A percentile compares a stretch with the other conserved stretches of the same genome.
Conservation (phyloP, 2,113 vertebrate species). For the Prochilodus magdalenae region DNA sequence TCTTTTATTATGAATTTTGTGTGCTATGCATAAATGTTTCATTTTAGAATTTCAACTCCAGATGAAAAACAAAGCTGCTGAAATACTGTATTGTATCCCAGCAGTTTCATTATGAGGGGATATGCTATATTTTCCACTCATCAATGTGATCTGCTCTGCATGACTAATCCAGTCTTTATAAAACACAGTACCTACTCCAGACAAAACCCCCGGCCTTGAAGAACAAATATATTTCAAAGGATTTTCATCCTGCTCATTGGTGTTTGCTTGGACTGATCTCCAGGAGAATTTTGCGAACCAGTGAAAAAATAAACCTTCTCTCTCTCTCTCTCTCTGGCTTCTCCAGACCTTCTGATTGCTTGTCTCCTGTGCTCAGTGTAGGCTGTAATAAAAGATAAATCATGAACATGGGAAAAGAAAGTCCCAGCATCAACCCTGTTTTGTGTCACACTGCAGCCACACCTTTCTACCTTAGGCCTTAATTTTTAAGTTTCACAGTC, state of each 20-base stretch:
- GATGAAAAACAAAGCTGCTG: background rate
- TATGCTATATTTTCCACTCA: background rate
- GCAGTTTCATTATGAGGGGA: background rate
- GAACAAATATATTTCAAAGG: conserved; percentile 43
- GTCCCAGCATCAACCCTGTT: background rate
- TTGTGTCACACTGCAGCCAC: background rate
- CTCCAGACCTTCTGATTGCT: conserved; percentile 9
- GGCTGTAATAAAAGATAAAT: conserved; percentile 21
- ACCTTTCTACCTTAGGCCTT: background rate
- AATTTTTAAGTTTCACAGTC: background rate
- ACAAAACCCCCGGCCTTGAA: background rate
- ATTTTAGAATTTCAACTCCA: too few relatives aligned
- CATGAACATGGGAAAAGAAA: conserved; percentile 3
- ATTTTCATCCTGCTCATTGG: conserved; percentile 3
- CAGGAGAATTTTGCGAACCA: conserved; percentile 14
- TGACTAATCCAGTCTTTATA: conserved; percentile 6
- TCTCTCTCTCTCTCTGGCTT: conserved; percentile 10
- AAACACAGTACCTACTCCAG: conserved; percentile 1
- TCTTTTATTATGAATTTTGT: too few relatives aligned
- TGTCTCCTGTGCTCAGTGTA: background rate
- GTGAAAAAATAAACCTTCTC: conserved; percentile 41
- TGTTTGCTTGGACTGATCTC: conserved; percentile 17
- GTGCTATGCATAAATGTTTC: too few relatives aligned
- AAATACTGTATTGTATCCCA: background rate
- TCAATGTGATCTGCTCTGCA: background rate